Evolutionary conservation across 2,888 invertebrate species (phyloP), one percentile per base, ranked within the genome.

Genomic region (Sussaba pulchella): DNA sequence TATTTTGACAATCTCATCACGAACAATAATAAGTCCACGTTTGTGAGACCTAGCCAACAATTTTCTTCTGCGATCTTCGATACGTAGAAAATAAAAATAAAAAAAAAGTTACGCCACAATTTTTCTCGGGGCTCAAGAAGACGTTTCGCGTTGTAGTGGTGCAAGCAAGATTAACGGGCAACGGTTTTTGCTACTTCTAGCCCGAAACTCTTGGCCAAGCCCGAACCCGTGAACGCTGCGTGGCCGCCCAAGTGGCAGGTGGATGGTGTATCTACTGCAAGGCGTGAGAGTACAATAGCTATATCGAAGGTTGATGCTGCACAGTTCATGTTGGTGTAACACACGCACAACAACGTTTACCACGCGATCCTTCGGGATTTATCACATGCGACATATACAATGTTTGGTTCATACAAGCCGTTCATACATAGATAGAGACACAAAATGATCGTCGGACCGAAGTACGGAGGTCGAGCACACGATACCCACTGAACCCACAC

Each of bases 311-410:
- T 31, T 31, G 2, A 2, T 6, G 9, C 54, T 54, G 70, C 36
- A 52, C 57, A 52, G 39, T 36, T 31, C 14, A 31, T 19, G 50
- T 36, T 36, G 19, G 66, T 31, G 31, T 36, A 36, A 36, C 47
- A n/a, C n/a, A 71, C 43, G 52, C 71, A 47, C 70, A 75, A 66
- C 75, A 59, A 66, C 66, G 59, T 66, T 66, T 54, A 64, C 43
- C 66, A 17, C 63, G 59, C 73, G 54, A 79, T 66, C 74, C 75
- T 71, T 45, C n/a, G 75, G 64, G 64, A 66, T 66, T 75, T 59
- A 24, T 43, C 52, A 66, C 39, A 39, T 47, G 26, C 26, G 21
- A 26, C 17, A 47, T 50, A 66, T 52, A 21, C 59, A 24, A 74
- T 54, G 54, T 64, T 79, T 45, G 50, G 79, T 70, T 70, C 70